Percentiles rank a stretch among this genome's conserved stretches.
Evolutionary conservation across 2,797 vertebrate species (phyloP).

Genomic region (Miichthys miiuy): DNA sequence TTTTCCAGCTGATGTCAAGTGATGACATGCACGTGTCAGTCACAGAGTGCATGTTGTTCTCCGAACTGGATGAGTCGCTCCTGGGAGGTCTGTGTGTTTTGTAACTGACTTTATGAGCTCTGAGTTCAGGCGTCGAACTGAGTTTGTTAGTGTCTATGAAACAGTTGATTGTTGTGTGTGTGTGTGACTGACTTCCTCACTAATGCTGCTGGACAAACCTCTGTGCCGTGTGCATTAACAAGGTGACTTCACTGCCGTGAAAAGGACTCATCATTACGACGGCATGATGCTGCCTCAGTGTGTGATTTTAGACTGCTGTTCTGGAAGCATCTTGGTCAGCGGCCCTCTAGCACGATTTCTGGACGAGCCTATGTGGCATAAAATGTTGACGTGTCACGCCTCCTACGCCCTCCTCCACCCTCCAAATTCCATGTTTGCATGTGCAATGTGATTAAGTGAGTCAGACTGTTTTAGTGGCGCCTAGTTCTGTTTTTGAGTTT

Average conservation of each 20-base stretch:
- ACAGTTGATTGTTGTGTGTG: background rate
- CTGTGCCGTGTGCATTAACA: background rate
- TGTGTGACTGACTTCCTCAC: background rate
- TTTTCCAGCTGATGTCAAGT: conserved; percentile 29
- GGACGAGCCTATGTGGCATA: no score
- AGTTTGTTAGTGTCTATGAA: background rate
- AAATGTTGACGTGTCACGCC: no score
- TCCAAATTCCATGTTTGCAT: no score
- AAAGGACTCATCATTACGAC: no score
- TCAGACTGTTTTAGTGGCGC: no score
- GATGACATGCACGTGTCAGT: conserved; percentile 37
- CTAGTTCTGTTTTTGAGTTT: no score
- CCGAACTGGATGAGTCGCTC: background rate
- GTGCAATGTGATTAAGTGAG: no score
- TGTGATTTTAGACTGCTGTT: no score
- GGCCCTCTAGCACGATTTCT: no score
- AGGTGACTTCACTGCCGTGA: background rate
- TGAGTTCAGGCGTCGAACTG: background rate
- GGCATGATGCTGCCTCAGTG: no score
- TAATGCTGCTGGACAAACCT: background rate
- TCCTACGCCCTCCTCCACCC: no score
- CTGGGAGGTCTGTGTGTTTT: conserved; percentile 28
- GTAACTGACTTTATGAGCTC: background rate
- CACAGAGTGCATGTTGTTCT: background rate
- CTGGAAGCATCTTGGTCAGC: no score